Evolutionary conservation across 2,888 invertebrate genomes (phyloP), one percentile per base, ranked within the genome.

Genomic region (Patella ulyssiponensis): DNA sequence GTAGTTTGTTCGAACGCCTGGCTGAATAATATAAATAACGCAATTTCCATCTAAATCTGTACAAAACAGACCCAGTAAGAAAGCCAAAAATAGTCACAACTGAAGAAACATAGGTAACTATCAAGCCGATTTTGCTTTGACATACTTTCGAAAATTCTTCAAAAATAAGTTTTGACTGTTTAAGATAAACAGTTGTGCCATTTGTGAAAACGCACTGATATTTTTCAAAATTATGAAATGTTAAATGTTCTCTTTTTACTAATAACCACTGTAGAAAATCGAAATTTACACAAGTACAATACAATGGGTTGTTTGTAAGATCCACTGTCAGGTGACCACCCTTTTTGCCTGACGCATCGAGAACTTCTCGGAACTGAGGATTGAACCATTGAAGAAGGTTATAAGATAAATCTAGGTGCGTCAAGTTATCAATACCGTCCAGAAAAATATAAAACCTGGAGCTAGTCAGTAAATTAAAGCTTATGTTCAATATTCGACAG

Each of bases 31-130:
- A 74, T 71, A 27, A 58, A 64, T 71, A 78, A 12, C 75, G 27
- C 23, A 78, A n/a, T 33, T 78, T 58, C 75, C 75, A 75, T 33
- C 72, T 33, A 54, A 53, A 71, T n/a, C 72, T 75, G 69, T 75
- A 52, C 23, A 75, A 12, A 7, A 78, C 14, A 3, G 23, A 44
- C 20, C 74, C 71, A 17, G 69, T 23, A 5, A 75, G 20, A 5
- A 78, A 23, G 44, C 53, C 23, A 2, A 72, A 12, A 20, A 58
- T 74, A 11, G 69, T 14, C 74, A 79, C 3, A 76, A 53, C 11
- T 72, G 23, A 27, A 82, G 44, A 23, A 44, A 73, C 52, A 75
- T 44, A 33, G 33, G 44, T 44, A 44, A 44, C 9, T 44, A 44
- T 44, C 44, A 44, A 9, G 44, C 44, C 44, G 44, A 44, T 44